These are phyloP conservation scores for Mycteria americana DNA, from an alignment of 2,797 vertebrate genomes.

Conservation along the genomic window DNA sequence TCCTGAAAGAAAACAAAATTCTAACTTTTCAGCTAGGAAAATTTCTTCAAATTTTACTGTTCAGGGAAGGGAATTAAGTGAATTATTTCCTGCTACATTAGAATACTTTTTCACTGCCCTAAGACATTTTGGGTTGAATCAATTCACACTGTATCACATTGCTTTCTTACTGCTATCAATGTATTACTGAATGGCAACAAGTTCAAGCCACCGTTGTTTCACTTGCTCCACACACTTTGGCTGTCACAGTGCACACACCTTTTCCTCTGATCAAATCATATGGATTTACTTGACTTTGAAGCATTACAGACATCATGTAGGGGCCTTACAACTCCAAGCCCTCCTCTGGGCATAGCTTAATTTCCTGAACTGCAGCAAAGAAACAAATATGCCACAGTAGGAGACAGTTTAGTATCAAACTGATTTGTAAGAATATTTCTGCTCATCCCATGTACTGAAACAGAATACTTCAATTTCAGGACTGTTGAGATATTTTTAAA, in stretches of 20 bases:
- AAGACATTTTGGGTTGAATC: not conserved
- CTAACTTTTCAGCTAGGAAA: not conserved
- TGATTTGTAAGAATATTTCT: not conserved
- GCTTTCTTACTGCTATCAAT: not conserved
- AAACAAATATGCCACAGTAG: not conserved
- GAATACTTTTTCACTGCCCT: not conserved
- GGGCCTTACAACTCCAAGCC: not conserved
- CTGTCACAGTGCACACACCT: not conserved
- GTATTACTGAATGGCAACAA: not conserved
- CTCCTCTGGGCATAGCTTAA: not conserved
- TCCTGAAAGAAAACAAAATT: not conserved
- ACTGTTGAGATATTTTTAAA: not conserved
- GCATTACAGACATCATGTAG: rapidly evolving
- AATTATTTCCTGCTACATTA: not conserved
- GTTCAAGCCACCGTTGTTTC: not conserved
- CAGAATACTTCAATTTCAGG: not conserved
- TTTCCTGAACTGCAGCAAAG: not conserved
- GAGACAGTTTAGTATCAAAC: not conserved
- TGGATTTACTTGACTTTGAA: rapidly evolving
- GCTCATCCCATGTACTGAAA: not conserved
- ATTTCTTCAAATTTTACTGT: not conserved
- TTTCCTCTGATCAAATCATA: not conserved
- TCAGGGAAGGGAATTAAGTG: not conserved
- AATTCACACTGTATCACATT: not conserved
- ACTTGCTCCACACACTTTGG: not conserved